phyloP scores from a whole-genome alignment of 2,888 invertebrate genomes.

The Xanthia togata region DNA sequence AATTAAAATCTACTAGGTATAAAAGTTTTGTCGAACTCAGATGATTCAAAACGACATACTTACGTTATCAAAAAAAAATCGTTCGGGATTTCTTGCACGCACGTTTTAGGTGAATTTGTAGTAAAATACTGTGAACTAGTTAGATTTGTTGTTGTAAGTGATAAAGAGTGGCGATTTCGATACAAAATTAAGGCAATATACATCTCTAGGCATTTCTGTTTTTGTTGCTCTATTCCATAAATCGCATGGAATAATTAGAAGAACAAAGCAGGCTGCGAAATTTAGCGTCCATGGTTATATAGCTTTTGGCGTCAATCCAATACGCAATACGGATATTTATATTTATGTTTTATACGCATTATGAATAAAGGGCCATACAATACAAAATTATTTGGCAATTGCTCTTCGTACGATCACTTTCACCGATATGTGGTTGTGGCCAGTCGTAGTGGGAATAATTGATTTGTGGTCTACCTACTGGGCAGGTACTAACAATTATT shows the following conservation, averaged over 20 bases:
- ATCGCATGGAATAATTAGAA: constrained; percentile 64
- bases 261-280: constrained; percentile 60
- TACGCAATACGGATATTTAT: constrained; percentile 61
- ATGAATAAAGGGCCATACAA: constrained; percentile 46
- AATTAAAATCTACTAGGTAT: too few relatives aligned
- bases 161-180: neutral
- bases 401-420: constrained; percentile 4
- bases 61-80: too few relatives aligned
- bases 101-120: neutral
- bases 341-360: constrained; percentile 54
- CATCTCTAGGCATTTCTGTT: neutral
- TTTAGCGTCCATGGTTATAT: constrained; percentile 57
- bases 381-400: constrained; percentile 34
- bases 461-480: constrained; percentile 30
- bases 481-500: constrained; percentile 15
- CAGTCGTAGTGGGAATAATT: constrained; percentile 28
- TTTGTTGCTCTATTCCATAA: constrained; percentile 28
- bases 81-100: neutral
- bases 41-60: neutral
- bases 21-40: neutral
- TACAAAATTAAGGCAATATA: constrained; percentile 10
- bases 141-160: neutral
- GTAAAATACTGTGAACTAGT: constrained; percentile 1
- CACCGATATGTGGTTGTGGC: constrained; percentile 38
- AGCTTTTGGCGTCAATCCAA: constrained; percentile 62